Conservation (phyloP, 53 echinoderm and acorn worm species). For the Glandiceps talaboti region DNA sequence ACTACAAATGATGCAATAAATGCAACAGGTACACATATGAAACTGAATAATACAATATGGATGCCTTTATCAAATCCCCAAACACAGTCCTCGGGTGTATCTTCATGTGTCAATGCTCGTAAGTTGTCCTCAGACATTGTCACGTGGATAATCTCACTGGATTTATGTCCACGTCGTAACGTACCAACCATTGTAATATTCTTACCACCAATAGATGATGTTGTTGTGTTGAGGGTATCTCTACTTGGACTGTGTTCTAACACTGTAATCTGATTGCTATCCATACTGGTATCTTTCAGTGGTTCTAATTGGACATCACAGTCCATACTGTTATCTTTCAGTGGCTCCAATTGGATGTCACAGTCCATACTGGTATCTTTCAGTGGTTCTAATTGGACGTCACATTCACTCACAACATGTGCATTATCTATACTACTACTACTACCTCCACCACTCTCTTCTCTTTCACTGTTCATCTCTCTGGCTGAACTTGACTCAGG, state of each 20-base stretch:
- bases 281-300: neutral
- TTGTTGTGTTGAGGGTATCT: neutral
- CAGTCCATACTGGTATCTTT: neutral
- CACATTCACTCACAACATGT: neutral
- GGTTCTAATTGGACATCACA: too few relatives aligned
- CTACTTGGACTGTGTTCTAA: neutral
- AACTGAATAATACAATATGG: slow-evolving; percentile 51
- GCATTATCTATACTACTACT: neutral
- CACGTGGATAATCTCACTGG: neutral
- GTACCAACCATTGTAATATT: neutral
- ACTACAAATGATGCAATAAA: slow-evolving; percentile 47
- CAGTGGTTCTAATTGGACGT: neutral
- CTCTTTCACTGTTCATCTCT: neutral
- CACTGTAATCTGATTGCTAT: neutral
- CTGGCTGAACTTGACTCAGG: neutral
- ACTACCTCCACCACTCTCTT: too few relatives aligned
- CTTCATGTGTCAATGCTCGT: slow-evolving; percentile 2
- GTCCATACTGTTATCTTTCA: neutral
- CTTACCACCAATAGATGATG: neutral
- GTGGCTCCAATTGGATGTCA: too few relatives aligned
- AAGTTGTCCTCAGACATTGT: neutral
- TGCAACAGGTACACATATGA: slow-evolving; percentile 55
- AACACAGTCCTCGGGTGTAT: slow-evolving; percentile 16
- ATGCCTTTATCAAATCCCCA: slow-evolving; percentile 20
- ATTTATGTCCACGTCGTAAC: neutral